Base-by-base conservation (phyloP, 1,140 invertebrate genomes). In the Caligus rogercresseyi region DNA sequence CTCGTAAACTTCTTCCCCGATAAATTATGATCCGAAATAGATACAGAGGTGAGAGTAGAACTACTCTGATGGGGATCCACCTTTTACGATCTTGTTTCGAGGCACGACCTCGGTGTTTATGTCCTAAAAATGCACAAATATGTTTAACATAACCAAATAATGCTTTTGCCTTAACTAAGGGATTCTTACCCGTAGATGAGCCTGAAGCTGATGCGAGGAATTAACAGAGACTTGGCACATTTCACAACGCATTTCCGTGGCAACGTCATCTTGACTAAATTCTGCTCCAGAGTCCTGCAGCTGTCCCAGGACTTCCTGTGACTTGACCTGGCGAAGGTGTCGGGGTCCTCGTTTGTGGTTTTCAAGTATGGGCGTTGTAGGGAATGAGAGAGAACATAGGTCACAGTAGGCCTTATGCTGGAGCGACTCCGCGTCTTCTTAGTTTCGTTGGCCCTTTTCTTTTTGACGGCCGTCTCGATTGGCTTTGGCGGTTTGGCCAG, bases 141-240 rank as follows among this genome's bases (percentile, higher is more conserved):
- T 43, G 31, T n/a, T n/a, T n/a, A n/a, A n/a, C n/a, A n/a, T n/a
- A n/a, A n/a, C n/a, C n/a, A n/a, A n/a, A n/a, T n/a, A n/a, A n/a
- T n/a, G n/a, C n/a, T n/a, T n/a, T n/a, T n/a, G 31, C n/a, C 31
- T 43, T n/a, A 43, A 43, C 31, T 43, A n/a, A n/a, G n/a, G n/a
- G n/a, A n/a, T n/a, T n/a, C 31, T 60, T 31, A 24, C 57, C 16
- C 20, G 16, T 26, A 60, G 21, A 60, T 60, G 57, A 26, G 57
- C 57, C 16, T 60, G 57, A 18, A 60, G 51, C 16, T 60, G 57
- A 43, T 60, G 57, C 15, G 57, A 60, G 11, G 57, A 60, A 25
- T 60, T 60, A n/a, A 60, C 57, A 20, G 57, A 60, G 16, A 60
- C 24, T 43, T 43, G 23, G 26, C 57, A 60, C 23, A 60, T 25